Evolutionary conservation across 2,797 vertebrate genomes (phyloP).

Genomic region (Mus spretus): DNA sequence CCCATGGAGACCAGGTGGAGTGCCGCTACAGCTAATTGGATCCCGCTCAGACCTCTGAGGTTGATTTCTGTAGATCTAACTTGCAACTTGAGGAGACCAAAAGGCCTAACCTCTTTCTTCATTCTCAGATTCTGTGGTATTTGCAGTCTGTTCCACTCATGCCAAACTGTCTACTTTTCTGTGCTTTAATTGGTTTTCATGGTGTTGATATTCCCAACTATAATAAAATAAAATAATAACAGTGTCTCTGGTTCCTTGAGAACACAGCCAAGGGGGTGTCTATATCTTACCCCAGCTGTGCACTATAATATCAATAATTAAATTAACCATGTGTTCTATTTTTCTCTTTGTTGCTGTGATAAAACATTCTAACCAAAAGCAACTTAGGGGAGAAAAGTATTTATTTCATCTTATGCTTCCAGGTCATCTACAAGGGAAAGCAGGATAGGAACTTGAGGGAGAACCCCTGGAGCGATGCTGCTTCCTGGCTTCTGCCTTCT

Average conservation of each 20-base stretch:
- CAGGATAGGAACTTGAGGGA: not conserved
- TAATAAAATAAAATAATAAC: conserved; percentile 3
- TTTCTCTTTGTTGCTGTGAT: not conserved
- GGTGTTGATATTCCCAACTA: conserved; percentile 12
- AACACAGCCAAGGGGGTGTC: not conserved
- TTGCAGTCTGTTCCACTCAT: not conserved
- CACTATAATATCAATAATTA: not conserved
- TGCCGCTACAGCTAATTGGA: not conserved
- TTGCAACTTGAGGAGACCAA: not conserved
- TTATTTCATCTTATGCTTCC: not conserved
- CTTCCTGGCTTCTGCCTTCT: not conserved
- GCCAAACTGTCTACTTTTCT: not conserved
- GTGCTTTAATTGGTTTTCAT: not conserved
- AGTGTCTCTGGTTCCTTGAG: conserved; percentile 17
- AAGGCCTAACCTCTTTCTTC: not conserved
- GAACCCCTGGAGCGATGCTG: not conserved
- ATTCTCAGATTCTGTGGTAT: not conserved
- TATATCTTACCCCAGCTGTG: not conserved
- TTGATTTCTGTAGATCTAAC: not conserved
- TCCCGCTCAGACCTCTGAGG: not conserved
- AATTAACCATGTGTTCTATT: not conserved
- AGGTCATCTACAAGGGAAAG: not conserved
- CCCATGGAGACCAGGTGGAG: not conserved
- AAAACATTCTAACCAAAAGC: not conserved
- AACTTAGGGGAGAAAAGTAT: not conserved